These are phyloP conservation scores for Hemitrygon akajei DNA, from an alignment of 2,797 vertebrate species.

Conservation along the genomic window DNA sequence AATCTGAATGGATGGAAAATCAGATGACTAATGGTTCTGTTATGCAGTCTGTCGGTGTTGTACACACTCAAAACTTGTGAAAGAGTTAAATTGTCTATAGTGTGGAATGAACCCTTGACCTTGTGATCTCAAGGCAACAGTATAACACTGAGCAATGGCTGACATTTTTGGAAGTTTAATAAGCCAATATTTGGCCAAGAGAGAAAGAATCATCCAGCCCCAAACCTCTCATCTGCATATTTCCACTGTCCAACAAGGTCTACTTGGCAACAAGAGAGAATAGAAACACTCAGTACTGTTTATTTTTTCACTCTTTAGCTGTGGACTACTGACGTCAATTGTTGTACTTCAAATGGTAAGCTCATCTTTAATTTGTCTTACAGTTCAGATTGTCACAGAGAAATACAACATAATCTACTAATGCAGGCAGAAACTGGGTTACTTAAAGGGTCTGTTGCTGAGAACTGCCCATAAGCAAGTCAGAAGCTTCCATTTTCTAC, in stretches of 20 bases:
- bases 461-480: no score
- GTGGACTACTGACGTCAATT: slow-evolving; percentile 18
- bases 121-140: neutral
- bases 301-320: neutral
- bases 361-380: neutral
- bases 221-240: neutral
- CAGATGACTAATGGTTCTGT: neutral
- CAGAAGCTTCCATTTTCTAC: no score
- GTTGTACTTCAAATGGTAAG: neutral
- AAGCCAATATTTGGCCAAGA: neutral
- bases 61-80: neutral
- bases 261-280: slow-evolving; percentile 27
- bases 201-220: neutral
- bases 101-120: neutral
- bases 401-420: no score
- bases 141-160: neutral
- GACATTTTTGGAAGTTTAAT: neutral
- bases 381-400: neutral
- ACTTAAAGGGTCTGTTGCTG: no score
- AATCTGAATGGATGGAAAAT: neutral
- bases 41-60: neutral
- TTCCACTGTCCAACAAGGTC: neutral
- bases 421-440: no score
- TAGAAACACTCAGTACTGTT: neutral
- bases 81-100: neutral